Percentiles rank a stretch among this genome's conserved stretches.
These are phyloP conservation scores for Zenarchopterus dispar DNA, from an alignment of 2,797 vertebrate species.

Conservation along the genomic window DNA sequence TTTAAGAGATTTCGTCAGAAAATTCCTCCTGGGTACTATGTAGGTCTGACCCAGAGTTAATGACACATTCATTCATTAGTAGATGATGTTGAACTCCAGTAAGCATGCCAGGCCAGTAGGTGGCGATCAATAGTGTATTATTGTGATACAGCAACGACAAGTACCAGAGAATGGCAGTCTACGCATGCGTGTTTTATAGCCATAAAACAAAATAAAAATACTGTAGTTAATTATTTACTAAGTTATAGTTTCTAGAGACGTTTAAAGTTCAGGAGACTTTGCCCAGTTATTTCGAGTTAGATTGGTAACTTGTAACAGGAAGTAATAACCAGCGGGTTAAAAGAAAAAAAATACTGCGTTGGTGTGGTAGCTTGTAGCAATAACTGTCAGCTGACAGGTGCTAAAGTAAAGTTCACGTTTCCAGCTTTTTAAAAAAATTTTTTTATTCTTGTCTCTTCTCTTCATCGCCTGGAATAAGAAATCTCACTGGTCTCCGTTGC, in stretches of 20 bases:
- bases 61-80: no score
- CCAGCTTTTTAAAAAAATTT: not conserved
- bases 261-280: not conserved
- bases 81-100: no score
- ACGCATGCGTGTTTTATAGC: not conserved
- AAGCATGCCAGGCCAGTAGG: not conserved
- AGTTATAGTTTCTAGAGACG: not conserved
- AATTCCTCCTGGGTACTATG: no score
- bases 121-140: not conserved
- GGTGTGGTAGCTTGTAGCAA: not conserved
- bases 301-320: not conserved
- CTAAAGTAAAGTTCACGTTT: not conserved
- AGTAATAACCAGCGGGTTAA: not conserved
- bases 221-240: slow-evolving; percentile 1
- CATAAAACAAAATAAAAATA: not conserved
- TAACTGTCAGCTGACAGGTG: not conserved
- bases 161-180: not conserved
- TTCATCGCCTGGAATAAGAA: not conserved
- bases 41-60: no score
- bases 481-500: not conserved
- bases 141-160: no score
- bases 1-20: no score
- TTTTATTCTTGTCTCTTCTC: no score
- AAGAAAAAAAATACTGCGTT: not conserved
- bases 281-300: not conserved